Base-by-base conservation (phyloP, 2,888 invertebrate genomes). In the Yponomeuta sedellus region DNA sequence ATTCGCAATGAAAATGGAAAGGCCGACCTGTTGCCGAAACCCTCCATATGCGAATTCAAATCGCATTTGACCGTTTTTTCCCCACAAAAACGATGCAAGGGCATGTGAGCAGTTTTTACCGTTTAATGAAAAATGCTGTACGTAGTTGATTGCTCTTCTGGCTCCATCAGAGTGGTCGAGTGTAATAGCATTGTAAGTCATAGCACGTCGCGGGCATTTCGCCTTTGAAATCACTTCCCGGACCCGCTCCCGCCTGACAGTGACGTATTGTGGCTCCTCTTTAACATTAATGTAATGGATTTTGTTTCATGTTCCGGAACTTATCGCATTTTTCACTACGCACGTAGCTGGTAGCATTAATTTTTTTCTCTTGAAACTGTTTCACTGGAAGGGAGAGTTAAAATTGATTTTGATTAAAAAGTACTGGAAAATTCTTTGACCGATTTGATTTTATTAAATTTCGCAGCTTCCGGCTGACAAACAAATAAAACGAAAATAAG, bases 241-340 rank as follows among this genome's bases (percentile, higher is more conserved):
- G 78, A 71, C 80, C 77, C 81, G 78, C 80, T 79, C 80, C 75
- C 75, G 71, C 75, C 74, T 82, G 89, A 88, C 88, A 89, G 85
- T 88, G 89, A 90, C 88, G 84, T 84, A 88, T 89, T 85, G 86
- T 86, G 80, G 77, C 85, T 84, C 85, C 84, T 86, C 86, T 88
- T 87, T 83, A 83, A 88, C 88, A 85, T 88, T 88, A 83, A 84
- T 83, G 80, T 86, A 88, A 89, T 87, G 86, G 86, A 87, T 87
- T 87, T 83, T 84, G 84, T 84, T 88, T 82, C 83, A 86, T 86
- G 84, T 84, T 77, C 77, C 80, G 80, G 78, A 86, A 87, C 78
- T 83, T 84, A 83, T 82, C 78, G 77, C 76, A 83, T 85, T 83
- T 83, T 83, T 85, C 83, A 83, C 44, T 44, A 28, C 63, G 63